phyloP scores from a whole-genome alignment of 2,113 vertebrate genomes.

The Ramphastos sulfuratus region DNA sequence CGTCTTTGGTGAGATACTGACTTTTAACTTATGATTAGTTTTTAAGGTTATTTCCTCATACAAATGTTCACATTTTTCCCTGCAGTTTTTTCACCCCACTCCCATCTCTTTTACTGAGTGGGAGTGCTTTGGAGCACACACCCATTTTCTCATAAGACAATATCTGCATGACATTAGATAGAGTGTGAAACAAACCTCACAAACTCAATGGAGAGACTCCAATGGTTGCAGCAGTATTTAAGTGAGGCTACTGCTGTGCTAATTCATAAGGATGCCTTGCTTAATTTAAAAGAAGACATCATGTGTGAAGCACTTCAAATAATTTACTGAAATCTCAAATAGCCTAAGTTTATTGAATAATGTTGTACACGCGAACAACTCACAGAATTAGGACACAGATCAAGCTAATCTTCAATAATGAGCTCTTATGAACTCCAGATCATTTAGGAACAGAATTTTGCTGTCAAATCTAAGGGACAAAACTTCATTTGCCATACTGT shows the following conservation, averaged over 20 bases:
- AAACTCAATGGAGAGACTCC: neutral
- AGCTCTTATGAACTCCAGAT: conserved; percentile 15
- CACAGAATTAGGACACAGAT: neutral
- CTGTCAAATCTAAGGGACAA: neutral
- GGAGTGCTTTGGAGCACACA: neutral
- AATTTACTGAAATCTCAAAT: neutral
- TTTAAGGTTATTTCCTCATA: neutral
- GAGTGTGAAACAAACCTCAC: neutral
- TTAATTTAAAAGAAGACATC: neutral
- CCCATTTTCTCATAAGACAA: neutral
- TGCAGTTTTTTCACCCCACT: neutral
- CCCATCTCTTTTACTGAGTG: neutral
- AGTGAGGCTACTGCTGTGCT: neutral
- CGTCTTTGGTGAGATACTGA: neutral
- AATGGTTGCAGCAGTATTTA: conserved; percentile 12
- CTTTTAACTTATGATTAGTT: conserved; percentile 3
- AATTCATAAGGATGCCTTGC: neutral
- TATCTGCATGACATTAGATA: neutral
- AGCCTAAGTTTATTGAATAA: neutral
- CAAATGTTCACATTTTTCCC: neutral
- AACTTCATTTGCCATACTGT: conserved; percentile 4
- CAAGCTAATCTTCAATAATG: neutral
- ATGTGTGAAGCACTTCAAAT: neutral
- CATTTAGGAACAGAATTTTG: conserved; percentile 4
- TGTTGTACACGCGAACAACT: neutral